Percentiles rank a stretch among this genome's conserved stretches.
Evolutionary conservation across 2,113 vertebrate genomes (phyloP).

Genomic region (Proteles cristata): DNA sequence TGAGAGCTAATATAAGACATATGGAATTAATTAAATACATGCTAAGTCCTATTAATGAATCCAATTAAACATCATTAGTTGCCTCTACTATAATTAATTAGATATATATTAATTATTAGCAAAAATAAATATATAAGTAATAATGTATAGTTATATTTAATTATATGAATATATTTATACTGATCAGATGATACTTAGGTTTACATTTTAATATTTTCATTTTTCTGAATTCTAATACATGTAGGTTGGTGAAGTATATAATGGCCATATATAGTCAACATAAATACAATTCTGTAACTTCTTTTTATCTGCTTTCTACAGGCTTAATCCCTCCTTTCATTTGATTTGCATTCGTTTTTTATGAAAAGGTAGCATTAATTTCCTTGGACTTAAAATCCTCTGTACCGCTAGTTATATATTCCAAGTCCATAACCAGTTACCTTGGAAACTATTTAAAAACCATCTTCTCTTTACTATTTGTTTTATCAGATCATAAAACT

Average conservation of each 20-base stretch:
- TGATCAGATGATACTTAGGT: neutral
- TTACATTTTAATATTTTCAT: neutral
- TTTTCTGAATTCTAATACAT: neutral
- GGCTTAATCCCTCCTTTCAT: slow-evolving; percentile 5
- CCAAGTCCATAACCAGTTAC: slow-evolving; percentile 73
- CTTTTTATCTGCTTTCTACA: neutral
- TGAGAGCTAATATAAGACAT: slow-evolving; percentile 5
- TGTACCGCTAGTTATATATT: slow-evolving; percentile 74
- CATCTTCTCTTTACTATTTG: slow-evolving; percentile 73
- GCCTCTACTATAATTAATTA: neutral
- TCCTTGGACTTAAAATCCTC: slow-evolving; percentile 36
- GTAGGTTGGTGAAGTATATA: neutral
- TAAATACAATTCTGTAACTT: neutral
- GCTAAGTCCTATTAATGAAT: neutral
- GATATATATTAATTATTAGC: neutral
- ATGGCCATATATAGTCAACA: neutral
- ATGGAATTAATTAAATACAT: neutral
- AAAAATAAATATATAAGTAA: neutral
- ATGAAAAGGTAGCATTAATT: slow-evolving; percentile 55
- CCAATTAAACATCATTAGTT: neutral
- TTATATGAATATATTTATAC: neutral
- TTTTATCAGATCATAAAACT: slow-evolving; percentile 69
- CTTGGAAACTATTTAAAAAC: slow-evolving; percentile 82
- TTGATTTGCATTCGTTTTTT: slow-evolving; percentile 53
- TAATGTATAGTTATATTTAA: neutral